phyloP scores from a whole-genome alignment of 1,140 invertebrate genomes.

The Bombus fervidus region DNA sequence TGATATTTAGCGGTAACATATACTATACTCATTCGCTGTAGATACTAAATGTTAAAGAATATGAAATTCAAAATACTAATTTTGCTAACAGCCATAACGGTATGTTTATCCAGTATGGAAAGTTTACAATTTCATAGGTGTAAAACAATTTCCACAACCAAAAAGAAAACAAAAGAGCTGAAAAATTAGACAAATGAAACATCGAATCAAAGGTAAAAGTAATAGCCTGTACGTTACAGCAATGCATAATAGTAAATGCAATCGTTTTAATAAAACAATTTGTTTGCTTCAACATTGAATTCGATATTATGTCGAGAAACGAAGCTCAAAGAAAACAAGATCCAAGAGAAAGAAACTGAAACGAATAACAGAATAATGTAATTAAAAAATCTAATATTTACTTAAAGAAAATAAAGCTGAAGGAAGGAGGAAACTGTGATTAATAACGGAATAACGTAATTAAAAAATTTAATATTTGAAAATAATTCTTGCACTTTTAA shows the following conservation, averaged over 20 bases:
- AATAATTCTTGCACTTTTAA: not conserved
- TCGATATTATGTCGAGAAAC: no score
- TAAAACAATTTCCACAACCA: not conserved
- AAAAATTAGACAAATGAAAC: not conserved
- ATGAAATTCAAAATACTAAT: constrained; percentile 10
- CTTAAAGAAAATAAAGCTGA: not conserved
- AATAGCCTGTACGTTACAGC: no score
- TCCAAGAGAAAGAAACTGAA: not conserved
- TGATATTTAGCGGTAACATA: not conserved
- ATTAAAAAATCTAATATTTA: not conserved
- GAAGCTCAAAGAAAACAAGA: not conserved
- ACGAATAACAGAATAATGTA: not conserved
- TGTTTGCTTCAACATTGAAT: no score
- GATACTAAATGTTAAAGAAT: not conserved
- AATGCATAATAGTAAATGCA: no score
- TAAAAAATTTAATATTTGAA: not conserved
- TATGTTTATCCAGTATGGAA: not conserved
- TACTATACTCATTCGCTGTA: not conserved
- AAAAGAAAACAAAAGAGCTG: not conserved
- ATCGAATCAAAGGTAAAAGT: not conserved
- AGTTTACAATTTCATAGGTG: no score
- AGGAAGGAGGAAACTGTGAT: not conserved
- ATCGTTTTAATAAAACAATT: no score
- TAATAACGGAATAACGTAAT: not conserved
- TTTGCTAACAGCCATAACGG: constrained; percentile 12